Evolutionary conservation across 2,888 invertebrate genomes (phyloP), one percentile per base, ranked within the genome.

Genomic region (Chymomyza procnemis): DNA sequence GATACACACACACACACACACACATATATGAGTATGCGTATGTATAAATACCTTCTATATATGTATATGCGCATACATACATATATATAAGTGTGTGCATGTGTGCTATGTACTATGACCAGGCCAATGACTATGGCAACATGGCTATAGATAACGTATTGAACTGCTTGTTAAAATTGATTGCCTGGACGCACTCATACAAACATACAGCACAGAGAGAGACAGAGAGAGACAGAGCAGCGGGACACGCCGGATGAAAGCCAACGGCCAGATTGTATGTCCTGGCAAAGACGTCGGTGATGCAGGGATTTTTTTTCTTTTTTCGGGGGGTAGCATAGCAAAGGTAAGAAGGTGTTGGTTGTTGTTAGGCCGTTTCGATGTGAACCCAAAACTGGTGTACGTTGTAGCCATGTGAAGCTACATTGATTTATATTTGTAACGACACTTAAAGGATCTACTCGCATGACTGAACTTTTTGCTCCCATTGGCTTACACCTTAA

Each of bases 351-450:
- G 4, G 6, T 1, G 26, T 26, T 1, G 8, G 68, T 66, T 74
- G 83, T 79, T 81, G 75, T 74, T 83, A 64, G 57, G 73, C 71
- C 34, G 72, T 16, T 52, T 48, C 41, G 26, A n/a, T 18, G 41
- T 46, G 22, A 48, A 55, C 58, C n/a, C 46, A 26, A 26, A n/a
- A 6, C 26, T 8, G 26, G 30, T 30, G 26, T 26, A 5, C 6
- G 26, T 50, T 41, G 12, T 50, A n/a, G n/a, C n/a, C n/a, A 16
- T 50, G 5, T 50, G 14, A 4, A 50, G 18, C n/a, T 77, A 66
- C 85, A 82, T 80, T 82, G 81, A 82, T 82, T 82, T 82, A 83
- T 83, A 82, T 80, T 78, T 85, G 78, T 78, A 81, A 83, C 83
- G 81, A 82, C 85, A 85, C 80, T 76, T 78, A 50, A 74, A 74